Conservation (phyloP, 1,140 invertebrate species). For the Zaprionus kolodkinae region DNA sequence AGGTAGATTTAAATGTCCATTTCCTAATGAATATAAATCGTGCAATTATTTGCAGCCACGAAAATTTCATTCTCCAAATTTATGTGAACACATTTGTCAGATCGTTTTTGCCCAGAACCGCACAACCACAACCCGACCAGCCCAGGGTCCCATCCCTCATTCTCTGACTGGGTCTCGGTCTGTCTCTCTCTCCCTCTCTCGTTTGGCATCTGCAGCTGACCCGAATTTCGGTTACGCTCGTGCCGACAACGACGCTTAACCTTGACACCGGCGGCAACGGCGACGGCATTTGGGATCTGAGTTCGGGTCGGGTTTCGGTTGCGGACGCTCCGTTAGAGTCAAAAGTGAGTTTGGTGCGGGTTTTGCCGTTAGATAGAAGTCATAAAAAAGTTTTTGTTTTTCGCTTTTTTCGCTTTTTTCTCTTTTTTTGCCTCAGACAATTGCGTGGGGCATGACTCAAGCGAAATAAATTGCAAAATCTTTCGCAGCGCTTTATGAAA, state of each 20-base stretch:
- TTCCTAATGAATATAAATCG: conserved; percentile 74
- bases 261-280: conserved; percentile 63
- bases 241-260: conserved; percentile 66
- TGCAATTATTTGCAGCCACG: conserved; percentile 58
- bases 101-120: conserved; percentile 2
- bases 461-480: conserved; percentile 80
- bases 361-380: conserved; percentile 68
- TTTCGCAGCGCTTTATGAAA: conserved; percentile 62
- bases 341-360: conserved; percentile 61
- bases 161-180: too few species aligned
- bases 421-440: conserved; percentile 55
- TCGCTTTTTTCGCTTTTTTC: conserved; percentile 41
- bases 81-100: conserved; percentile 66
- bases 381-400: conserved; percentile 57
- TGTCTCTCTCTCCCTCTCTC: background rate
- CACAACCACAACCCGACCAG: background rate
- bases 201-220: conserved; percentile 46
- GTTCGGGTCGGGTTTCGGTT: background rate
- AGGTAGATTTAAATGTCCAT: conserved; percentile 28
- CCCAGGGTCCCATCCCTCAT: background rate
- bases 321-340: conserved; percentile 49
- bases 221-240: conserved; percentile 71
- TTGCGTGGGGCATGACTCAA: conserved; percentile 75
- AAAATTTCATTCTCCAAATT: conserved; percentile 63
- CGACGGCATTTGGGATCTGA: background rate